phyloP scores from a whole-genome alignment of 30 jellyfish, hydroid and myxozoan species.

The Morbakka virulenta region DNA sequence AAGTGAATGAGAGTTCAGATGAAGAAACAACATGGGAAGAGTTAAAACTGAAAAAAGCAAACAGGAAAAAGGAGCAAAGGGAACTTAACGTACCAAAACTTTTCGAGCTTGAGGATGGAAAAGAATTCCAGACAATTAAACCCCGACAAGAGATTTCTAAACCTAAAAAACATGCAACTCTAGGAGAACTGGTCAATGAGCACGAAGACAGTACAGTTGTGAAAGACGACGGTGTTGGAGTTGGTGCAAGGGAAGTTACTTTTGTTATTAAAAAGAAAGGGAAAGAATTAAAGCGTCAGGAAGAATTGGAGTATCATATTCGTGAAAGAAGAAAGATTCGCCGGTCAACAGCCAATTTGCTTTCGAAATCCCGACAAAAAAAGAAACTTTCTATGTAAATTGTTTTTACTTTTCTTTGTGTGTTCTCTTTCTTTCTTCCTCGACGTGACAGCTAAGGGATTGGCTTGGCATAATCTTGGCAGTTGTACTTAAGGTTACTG shows the following conservation, averaged over 20 bases:
- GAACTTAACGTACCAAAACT: conserved; percentile 46
- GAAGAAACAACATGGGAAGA: conserved; percentile 65
- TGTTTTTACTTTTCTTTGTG: no score
- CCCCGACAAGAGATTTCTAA: not conserved
- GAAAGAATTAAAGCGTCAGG: conserved; percentile 41
- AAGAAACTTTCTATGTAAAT: no score
- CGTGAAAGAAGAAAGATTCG: conserved; percentile 75
- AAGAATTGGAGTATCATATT: conserved; percentile 60
- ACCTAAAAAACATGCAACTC: conserved; percentile 18
- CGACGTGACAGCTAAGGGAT: no score
- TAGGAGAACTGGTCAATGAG: conserved; percentile 65
- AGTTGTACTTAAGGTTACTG: no score
- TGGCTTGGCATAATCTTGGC: no score
- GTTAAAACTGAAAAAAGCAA: conserved; percentile 33
- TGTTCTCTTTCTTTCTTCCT: no score
- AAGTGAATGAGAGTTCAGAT: conserved; percentile 51
- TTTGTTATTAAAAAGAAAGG: conserved; percentile 52
- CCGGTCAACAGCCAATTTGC: conserved; percentile 80
- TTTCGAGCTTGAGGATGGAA: conserved; percentile 53
- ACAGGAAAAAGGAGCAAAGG: not conserved
- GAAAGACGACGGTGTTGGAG: conserved; percentile 64
- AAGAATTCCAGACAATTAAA: conserved; percentile 8
- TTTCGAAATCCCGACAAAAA: no score
- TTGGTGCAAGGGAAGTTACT: conserved; percentile 82
- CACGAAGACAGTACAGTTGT: conserved; percentile 24